These are phyloP conservation scores for Alouatta palliata DNA, from an alignment of 2,113 vertebrate genomes.

Conservation along the genomic window DNA sequence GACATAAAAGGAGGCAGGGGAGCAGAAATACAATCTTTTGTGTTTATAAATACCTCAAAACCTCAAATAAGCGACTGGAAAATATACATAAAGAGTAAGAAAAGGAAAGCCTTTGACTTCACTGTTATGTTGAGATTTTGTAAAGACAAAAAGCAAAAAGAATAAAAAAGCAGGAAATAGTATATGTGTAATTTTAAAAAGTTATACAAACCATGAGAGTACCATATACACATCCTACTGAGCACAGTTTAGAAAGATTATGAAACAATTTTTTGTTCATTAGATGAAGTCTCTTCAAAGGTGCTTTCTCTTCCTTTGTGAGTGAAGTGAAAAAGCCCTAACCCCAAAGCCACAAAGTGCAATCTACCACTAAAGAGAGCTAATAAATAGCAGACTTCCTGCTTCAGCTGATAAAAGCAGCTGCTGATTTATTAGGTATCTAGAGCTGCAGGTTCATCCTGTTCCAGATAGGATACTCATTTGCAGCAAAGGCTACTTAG, in stretches of 20 bases:
- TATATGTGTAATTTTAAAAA: conserved; percentile 68
- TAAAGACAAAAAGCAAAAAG: conserved; percentile 71
- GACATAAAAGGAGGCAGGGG: conserved; percentile 28
- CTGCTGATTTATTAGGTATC: conserved; percentile 77
- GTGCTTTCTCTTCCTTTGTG: conserved; percentile 38
- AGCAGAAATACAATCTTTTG: conserved; percentile 70
- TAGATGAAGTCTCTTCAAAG: conserved; percentile 69
- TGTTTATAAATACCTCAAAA: conserved; percentile 74
- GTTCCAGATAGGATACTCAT: conserved; percentile 86
- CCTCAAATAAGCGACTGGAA: conserved; percentile 75
- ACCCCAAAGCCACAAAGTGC: conserved; percentile 64
- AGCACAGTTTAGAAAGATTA: conserved; percentile 61
- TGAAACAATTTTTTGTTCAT: conserved; percentile 62
- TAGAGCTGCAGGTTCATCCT: conserved; percentile 81
- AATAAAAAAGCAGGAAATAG: conserved; percentile 54
- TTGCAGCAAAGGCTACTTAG: conserved; percentile 89
- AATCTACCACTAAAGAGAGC: conserved; percentile 65
- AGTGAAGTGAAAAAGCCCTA: conserved; percentile 70
- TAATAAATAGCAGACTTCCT: conserved; percentile 61
- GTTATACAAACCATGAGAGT: conserved; percentile 72
- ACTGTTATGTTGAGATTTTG: conserved; percentile 66
- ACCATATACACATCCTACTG: conserved; percentile 59
- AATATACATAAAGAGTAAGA: conserved; percentile 75
- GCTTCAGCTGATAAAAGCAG: conserved; percentile 68
- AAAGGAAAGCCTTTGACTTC: conserved; percentile 71